Evolutionary conservation across 2,113 vertebrate species (phyloP), one percentile per base, ranked within the genome.

Genomic region (Hippocampus barbouri): DNA sequence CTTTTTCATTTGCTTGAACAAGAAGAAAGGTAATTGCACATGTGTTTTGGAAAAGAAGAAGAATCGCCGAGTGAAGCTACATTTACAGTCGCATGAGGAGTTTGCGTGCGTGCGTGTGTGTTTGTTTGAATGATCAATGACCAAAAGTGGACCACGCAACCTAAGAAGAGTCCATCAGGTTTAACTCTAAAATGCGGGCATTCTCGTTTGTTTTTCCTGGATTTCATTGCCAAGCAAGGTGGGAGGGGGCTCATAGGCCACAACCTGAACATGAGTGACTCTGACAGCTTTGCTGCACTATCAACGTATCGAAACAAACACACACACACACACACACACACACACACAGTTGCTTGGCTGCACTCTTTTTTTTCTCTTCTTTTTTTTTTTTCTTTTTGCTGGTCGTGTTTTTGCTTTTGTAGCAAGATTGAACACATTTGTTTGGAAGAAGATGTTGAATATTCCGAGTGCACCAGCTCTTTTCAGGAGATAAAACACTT

Each of bases 31-130:
- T 56, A 78, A 85, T 88, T 89, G 85, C 87, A 91, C 87, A 87
- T 83, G 88, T 87, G 51, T 83, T 79, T 82, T 3, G 65, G 40
- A 66, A 43, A 41, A 68, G 1, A 45, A 81, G 73, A 85, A 84
- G 54, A 84, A 84, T 87, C 79, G 82, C 80, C 82, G 81, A 78
- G 84, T 85, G 77, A 87, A 81, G 79, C 80, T 74, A 79, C 75
- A 76, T 81, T 75, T 69, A 80, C 79, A 80, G 80, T 83, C 79
- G 76, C 76, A 66, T 61, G 41, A 11, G 71, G 51, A 74, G 47
- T 70, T 76, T 71, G 61, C 20, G 64, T 67, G 69, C 76, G 72
- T 72, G 73, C 74, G 74, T 80, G 27, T 27, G 72, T 80, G 27
- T 59, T 5, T 61, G 59, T 34, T 61, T 61, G 59, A 61, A 34